Evolutionary conservation across 2,888 invertebrate species (phyloP), one percentile per base, ranked within the genome.

Genomic region (Pandemis cinnamomeana): DNA sequence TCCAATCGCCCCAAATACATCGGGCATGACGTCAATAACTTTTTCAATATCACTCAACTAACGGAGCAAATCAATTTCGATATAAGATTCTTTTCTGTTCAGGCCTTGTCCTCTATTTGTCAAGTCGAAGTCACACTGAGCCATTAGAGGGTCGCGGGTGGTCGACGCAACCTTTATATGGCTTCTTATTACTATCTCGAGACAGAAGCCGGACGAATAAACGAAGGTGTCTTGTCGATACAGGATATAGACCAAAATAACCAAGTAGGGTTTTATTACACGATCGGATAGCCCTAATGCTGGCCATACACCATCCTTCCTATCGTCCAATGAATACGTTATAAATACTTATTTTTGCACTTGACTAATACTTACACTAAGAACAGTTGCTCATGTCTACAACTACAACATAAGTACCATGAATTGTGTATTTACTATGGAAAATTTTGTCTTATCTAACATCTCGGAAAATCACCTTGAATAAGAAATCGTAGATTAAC

Each of bases 41-140:
- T 55, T 55, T 55, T 55, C 55, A 58, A 58, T 58, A 58, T 11
- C 58, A 58, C 11, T 55, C 58, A 58, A 27, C 27, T 55, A 7
- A 58, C 58, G 7, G 13, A n/a, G 51, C 51, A 55, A 55, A 58
- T 58, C 58, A 10, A 58, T 58, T 58, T 27, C 53, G 15, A 36
- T 36, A 41, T 61, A 36, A 36, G 27, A 48, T 27, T 36, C 8
- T 13, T 48, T 27, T 27, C 64, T 7, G 13, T 63, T 8, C 27
- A 27, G 7, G 48, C 67, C 67, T 48, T 67, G 67, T 53, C 67
- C n/a, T 20, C 48, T 51, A 67, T 67, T 67, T 67, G 67, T 67
- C 41, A 51, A 36, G 36, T 0, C 4, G 64, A 6, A 67, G 67
- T 67, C 67, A 7, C 53, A 67, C 67, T 51, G 41, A 0, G 64